These are phyloP conservation scores for Oopsacas minuta DNA, from an alignment of 37 sponge, comb jelly and placozoan genomes.

Conservation along the genomic window DNA sequence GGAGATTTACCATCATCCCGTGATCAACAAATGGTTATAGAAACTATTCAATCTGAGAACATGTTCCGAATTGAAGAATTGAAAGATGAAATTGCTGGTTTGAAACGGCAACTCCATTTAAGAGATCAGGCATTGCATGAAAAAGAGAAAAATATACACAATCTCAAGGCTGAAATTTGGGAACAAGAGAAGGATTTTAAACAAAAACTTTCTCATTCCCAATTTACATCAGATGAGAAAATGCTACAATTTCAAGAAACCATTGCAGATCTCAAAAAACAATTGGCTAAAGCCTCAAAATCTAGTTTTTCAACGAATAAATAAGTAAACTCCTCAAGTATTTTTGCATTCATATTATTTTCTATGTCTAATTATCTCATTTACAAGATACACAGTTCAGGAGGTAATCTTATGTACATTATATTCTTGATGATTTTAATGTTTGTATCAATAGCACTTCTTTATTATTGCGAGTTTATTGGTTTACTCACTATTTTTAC, in stretches of 20 bases:
- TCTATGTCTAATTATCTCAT: background rate
- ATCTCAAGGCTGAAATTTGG: slow-evolving; percentile 40
- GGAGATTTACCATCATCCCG: background rate
- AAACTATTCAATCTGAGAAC: background rate
- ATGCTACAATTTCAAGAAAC: slow-evolving; percentile 24
- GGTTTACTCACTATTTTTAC: background rate
- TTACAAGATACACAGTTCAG: background rate
- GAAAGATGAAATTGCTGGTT: slow-evolving; percentile 6
- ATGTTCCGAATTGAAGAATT: slow-evolving; percentile 15
- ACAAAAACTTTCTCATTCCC: slow-evolving; percentile 26
- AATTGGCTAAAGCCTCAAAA: slow-evolving; percentile 22
- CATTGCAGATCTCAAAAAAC: slow-evolving; percentile 34
- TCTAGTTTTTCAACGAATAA: background rate
- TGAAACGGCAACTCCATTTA: slow-evolving; percentile 46
- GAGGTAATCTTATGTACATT: background rate
- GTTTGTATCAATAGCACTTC: background rate
- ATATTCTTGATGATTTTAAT: background rate
- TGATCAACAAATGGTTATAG: background rate
- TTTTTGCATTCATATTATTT: too few species aligned
- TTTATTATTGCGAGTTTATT: background rate
- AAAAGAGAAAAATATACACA: slow-evolving; percentile 64
- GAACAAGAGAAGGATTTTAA: slow-evolving; percentile 50
- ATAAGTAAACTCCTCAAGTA: background rate
- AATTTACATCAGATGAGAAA: slow-evolving; percentile 25
- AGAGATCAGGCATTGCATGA: slow-evolving; percentile 56